Evolutionary conservation across 2,797 vertebrate genomes (phyloP), one percentile per base, ranked within the genome.

Genomic region (Acrocephalus scirpaceus): DNA sequence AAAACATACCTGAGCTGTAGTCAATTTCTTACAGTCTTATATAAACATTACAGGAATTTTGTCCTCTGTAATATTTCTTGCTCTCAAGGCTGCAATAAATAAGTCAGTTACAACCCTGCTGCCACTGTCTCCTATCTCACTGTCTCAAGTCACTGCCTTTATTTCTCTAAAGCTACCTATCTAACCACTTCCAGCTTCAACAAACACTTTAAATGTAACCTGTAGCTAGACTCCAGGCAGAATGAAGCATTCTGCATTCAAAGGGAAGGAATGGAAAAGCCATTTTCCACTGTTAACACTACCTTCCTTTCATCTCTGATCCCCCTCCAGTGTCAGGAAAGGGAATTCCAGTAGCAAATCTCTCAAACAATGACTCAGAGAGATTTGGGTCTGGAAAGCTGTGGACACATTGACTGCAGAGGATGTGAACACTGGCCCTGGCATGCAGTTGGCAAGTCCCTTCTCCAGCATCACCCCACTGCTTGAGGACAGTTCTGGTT

Each of bases 1-100:
- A 94, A 95, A 97, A 91, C 71, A 40, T 54, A 95, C 36, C 95
- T 77, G 70, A 95, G 91, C 86, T 92, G 96, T 83, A 89, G 94
- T 83, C 95, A 93, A 82, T 94, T 93, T 92, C 91, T 92, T 69
- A 85, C 53, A 87, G 90, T 82, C 76, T 90, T 93, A 92, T 57
- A 90, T 80, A 97, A 97, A 96, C 61, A 84, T 75, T 60, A 56
- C 18, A 93, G 81, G 86, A 95, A 70, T 97, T 95, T 70, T 92
- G 76, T 95, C 82, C 73, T 79, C 86, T 93, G 86, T 69, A 94
- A 86, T 45, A 80, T 66, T 79, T 93, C 77, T 92, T 74, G 57
- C 73, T 95, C 87, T 93, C 90, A 90, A 94, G 90, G 53, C 56
- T 88, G 65, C 64, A 95, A 93, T 91, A 95, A 92, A 79, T 77